Evolutionary conservation across 2,113 vertebrate genomes (phyloP).

Genomic region (Naja naja): DNA sequence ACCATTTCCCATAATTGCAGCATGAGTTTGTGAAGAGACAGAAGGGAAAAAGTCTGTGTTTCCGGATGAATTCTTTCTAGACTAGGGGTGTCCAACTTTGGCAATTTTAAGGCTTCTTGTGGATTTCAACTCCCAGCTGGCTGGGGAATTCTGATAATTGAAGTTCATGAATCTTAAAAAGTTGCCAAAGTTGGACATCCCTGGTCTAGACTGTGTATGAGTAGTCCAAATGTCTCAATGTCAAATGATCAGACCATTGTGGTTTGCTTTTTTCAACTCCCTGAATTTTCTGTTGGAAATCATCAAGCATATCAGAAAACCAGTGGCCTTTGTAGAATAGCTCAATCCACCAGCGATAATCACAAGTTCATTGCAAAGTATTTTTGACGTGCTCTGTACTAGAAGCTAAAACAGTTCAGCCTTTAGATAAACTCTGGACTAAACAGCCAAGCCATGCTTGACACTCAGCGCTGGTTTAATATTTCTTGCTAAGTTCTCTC

Average conservation of each 20-base stretch:
- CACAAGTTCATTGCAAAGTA: background rate
- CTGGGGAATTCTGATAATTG: background rate
- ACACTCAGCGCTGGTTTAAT: background rate
- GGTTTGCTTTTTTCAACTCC: conserved; percentile 21
- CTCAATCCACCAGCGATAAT: background rate
- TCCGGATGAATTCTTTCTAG: conserved; percentile 2
- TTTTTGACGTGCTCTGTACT: background rate
- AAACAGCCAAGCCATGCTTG: background rate
- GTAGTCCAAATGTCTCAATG: conserved; percentile 3
- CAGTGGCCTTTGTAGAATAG: conserved; percentile 41
- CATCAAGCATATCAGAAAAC: conserved; percentile 51
- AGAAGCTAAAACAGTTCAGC: conserved; percentile 11
- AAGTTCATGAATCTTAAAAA: background rate
- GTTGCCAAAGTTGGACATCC: background rate
- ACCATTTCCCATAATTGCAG: background rate
- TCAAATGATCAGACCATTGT: conserved; percentile 24
- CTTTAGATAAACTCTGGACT: background rate
- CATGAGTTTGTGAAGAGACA: background rate
- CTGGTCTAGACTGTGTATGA: background rate
- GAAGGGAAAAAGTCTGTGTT: background rate
- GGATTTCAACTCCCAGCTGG: background rate
- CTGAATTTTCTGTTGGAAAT: conserved; percentile 5
- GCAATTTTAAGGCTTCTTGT: background rate
- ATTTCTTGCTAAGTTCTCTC: background rate
- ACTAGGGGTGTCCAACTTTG: background rate